Percentiles rank a stretch among this genome's conserved stretches.
These are phyloP conservation scores for Lutjanus erythropterus DNA, from an alignment of 2,113 vertebrate species.

Conservation along the genomic window DNA sequence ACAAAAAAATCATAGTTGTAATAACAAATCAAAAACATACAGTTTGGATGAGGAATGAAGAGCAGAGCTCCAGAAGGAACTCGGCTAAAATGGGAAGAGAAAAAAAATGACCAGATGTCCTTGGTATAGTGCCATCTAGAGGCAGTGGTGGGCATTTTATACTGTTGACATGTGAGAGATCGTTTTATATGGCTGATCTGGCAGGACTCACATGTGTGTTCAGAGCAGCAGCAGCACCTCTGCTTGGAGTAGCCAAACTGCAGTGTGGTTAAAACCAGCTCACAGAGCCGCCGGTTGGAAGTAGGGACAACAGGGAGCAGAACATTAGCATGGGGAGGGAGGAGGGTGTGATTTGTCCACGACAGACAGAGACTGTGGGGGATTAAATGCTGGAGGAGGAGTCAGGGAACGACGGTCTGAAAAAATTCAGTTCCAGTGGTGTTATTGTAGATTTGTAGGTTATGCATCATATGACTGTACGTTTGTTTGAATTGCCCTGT, in stretches of 20 bases:
- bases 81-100: background rate
- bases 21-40: too few species aligned
- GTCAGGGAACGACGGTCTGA: constrained; percentile 41
- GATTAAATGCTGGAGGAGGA: constrained; percentile 62
- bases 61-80: too few species aligned
- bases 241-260: constrained; percentile 34
- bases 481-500: too few species aligned
- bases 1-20: too few species aligned
- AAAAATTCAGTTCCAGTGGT: constrained; percentile 11
- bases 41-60: too few species aligned
- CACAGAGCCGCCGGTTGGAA: too few species aligned
- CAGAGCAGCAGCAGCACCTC: constrained; percentile 34
- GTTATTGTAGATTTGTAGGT: background rate
- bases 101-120: background rate
- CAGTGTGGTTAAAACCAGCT: constrained; percentile 27
- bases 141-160: constrained; percentile 20
- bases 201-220: background rate
- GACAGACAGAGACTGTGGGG: constrained; percentile 38
- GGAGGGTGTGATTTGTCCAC: too few species aligned
- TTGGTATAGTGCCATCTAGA: constrained; percentile 46
- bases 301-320: too few species aligned
- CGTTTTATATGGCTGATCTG: too few species aligned
- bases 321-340: too few species aligned
- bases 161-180: too few species aligned
- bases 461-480: too few species aligned